Evolutionary conservation across 2,797 vertebrate genomes (phyloP), one percentile per base, ranked within the genome.

Genomic region (Phrynocephalus guinanensis): DNA sequence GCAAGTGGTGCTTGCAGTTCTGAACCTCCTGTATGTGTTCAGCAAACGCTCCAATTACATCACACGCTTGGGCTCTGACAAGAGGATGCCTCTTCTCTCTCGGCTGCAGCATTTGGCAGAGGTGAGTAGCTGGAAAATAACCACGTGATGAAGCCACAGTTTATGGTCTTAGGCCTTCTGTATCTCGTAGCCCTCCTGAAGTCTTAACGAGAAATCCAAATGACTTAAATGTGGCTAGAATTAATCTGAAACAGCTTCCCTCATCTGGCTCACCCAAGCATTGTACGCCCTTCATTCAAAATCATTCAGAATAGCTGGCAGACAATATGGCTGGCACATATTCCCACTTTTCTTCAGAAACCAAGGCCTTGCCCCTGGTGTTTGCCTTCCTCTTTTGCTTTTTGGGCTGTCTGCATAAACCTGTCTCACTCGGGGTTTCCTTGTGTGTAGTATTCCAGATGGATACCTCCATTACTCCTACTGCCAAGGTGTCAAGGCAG

Each of bases 11-110:
- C 95, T 99, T 95, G 98, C 98, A 79, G 99, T 99, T 94, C 97
- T 99, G 94, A 99, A 99, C 95, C 98, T 99, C 87, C 97, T 99
- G 72, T 99, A 99, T 89, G 99, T 99, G 92, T 99, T 99, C 97
- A 99, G 98, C 96, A 99, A 99, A 92, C 97, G 99, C 87, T 99
- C 99, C 90, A 99, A 99, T 94, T 99, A 99, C 93, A 99, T 99
- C 96, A 99, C 98, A 76, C 97, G 99, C 88, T 95, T 99, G 90
- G 98, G 98, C 87, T 99, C 98, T 7, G 98, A 99, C 94, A 99
- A 99, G 96, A 97, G 98, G 83, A 98, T 98, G 13, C 99, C 99
- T 85, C 96, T 99, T 76, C 96, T 99, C 72, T 98, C 98, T 30
- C 97, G 98, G 33, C 97, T 99, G n/a, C 98, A 99, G 95, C 99